phyloP scores from a whole-genome alignment of 2,888 invertebrate genomes.

The Eurytoma californica region DNA sequence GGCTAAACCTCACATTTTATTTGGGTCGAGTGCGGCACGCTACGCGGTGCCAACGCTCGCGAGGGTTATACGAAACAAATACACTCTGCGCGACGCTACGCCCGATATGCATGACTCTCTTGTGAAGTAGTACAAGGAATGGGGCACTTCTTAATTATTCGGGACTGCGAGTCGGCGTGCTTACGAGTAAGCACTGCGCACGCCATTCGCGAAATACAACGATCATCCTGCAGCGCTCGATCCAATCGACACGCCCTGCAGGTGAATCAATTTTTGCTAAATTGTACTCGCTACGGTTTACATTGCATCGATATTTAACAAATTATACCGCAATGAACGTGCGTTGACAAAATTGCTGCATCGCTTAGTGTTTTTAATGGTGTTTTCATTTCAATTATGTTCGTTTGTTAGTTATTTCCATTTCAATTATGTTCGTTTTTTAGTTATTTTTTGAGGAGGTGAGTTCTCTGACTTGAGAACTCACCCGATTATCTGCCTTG shows the following conservation, averaged over 20 bases:
- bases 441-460: too few species aligned
- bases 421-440: slow-evolving; percentile 7
- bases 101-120: slow-evolving; percentile 39
- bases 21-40: slow-evolving; percentile 28
- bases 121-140: slow-evolving; percentile 29
- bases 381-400: not conserved
- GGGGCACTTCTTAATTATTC: slow-evolving; percentile 38
- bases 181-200: slow-evolving; percentile 11
- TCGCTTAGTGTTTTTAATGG: slow-evolving; percentile 11
- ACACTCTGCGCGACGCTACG: slow-evolving; percentile 38
- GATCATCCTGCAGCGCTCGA: too few species aligned
- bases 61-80: slow-evolving; percentile 32
- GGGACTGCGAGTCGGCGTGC: slow-evolving; percentile 5
- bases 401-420: not conserved
- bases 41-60: slow-evolving; percentile 24
- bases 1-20: slow-evolving; percentile 39
- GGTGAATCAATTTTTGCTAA: not conserved
- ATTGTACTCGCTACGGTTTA: slow-evolving; percentile 6
- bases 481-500: too few species aligned
- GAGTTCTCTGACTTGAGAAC: too few species aligned
- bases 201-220: not conserved
- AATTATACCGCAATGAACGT: slow-evolving; percentile 11
- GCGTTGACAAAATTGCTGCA: slow-evolving; percentile 2
- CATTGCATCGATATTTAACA: not conserved
- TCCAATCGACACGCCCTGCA: too few species aligned